Conservation (phyloP, 2,113 vertebrate genomes). For the Larimichthys polyactis region DNA sequence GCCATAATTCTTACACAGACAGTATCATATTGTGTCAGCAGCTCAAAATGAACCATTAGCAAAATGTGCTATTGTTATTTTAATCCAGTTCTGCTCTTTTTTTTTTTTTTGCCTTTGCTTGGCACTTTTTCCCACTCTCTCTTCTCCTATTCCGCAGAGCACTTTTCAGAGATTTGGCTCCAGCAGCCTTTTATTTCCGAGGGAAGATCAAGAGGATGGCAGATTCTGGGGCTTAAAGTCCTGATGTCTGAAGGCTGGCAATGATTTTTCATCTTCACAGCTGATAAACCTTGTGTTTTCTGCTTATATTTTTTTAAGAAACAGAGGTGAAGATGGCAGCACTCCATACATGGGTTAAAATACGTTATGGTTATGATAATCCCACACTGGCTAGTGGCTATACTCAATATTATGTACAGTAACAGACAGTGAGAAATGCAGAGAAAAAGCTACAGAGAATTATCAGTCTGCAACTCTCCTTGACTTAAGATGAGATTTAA, state of each 20-base stretch:
- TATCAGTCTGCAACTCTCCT: not conserved
- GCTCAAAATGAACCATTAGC: conserved; percentile 61
- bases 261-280: not conserved
- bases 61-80: conserved; percentile 62
- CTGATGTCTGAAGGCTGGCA: not conserved
- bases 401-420: not conserved
- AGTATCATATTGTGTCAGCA: conserved; percentile 54
- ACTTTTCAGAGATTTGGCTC: conserved; percentile 33
- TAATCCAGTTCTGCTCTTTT: conserved; percentile 56
- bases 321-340: not conserved
- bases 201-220: conserved; percentile 6
- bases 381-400: not conserved
- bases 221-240: conserved; percentile 3
- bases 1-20: conserved; percentile 37
- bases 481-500: not conserved
- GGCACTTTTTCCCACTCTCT: conserved; percentile 36
- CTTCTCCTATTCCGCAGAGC: conserved; percentile 15
- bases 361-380: not conserved
- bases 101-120: conserved; percentile 45
- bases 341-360: not conserved
- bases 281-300: not conserved
- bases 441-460: not conserved
- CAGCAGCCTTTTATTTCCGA: conserved; percentile 22
- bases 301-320: not conserved
- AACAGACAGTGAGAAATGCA: not conserved